Conservation (phyloP, 1,140 invertebrate genomes). For the Agrypnia vestita region DNA sequence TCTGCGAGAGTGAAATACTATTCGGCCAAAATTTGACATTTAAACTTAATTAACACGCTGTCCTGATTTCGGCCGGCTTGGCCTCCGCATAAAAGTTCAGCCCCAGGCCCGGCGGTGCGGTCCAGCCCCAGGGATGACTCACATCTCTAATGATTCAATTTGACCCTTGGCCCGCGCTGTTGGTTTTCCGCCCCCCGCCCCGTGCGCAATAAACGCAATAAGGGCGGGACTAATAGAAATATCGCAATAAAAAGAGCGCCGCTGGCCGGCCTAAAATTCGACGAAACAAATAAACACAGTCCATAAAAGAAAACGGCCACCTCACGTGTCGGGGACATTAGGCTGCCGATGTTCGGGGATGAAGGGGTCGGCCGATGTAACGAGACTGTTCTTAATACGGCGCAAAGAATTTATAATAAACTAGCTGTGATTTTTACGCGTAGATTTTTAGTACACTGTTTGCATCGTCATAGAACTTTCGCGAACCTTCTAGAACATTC, state of each 20-base stretch:
- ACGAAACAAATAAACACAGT: conserved; percentile 50
- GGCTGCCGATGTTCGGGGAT: conserved; percentile 17
- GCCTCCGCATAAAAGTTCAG: not conserved
- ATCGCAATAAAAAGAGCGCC: conserved; percentile 51
- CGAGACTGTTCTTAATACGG: not conserved
- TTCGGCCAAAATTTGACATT: too few species aligned
- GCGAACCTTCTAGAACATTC: too few species aligned
- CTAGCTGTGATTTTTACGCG: too few species aligned
- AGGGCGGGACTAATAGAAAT: conserved; percentile 56
- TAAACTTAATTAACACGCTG: too few species aligned
- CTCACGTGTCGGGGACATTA: conserved; percentile 54
- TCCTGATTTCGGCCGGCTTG: not conserved
- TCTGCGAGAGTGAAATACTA: too few species aligned
- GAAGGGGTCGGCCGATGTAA: not conserved
- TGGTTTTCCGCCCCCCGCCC: conserved; percentile 1
- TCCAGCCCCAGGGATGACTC: conserved; percentile 9
- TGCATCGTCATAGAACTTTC: too few species aligned
- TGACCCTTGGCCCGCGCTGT: conserved; percentile 8
- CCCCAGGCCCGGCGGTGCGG: not conserved
- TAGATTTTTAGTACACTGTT: too few species aligned
- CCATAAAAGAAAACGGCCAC: conserved; percentile 56
- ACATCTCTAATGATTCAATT: conserved; percentile 39
- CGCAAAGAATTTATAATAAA: too few species aligned
- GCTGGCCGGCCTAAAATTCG: conserved; percentile 47
- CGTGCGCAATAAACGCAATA: conserved; percentile 49